Evolutionary conservation across 2,797 vertebrate species (phyloP).

Genomic region (Xiphorhynchus erythropygius): DNA sequence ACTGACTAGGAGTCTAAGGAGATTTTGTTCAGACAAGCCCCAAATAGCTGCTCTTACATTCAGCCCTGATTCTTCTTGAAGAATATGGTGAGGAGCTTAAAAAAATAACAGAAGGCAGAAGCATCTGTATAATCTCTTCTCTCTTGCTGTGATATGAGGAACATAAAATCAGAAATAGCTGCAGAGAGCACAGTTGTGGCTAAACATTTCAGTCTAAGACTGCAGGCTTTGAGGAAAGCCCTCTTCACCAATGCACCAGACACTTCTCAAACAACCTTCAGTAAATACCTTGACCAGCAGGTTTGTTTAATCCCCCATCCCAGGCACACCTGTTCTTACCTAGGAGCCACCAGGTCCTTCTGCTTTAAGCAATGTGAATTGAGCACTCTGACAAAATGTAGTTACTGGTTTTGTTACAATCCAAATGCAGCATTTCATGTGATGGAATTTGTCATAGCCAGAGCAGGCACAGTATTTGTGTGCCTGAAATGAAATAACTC

Average conservation of each 20-base stretch:
- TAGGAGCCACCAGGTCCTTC: neutral
- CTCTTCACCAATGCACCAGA: neutral
- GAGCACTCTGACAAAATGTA: neutral
- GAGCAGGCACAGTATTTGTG: rapidly evolving
- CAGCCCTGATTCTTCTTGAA: neutral
- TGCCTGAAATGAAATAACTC: neutral
- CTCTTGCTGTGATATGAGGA: neutral
- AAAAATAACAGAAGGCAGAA: neutral
- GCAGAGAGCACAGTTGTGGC: neutral
- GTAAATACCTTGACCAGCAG: neutral
- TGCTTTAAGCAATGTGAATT: neutral
- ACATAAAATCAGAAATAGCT: neutral
- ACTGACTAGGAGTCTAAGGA: neutral
- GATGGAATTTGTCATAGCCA: neutral
- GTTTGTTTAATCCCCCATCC: neutral
- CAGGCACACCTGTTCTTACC: neutral
- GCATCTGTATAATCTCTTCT: neutral
- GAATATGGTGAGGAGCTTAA: neutral
- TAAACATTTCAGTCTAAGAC: neutral
- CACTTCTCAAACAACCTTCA: neutral
- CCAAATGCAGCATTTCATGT: neutral
- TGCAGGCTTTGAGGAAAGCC: neutral
- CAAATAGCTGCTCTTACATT: neutral
- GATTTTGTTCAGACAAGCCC: neutral
- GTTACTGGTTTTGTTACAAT: neutral